Conservation (phyloP, 2,888 invertebrate species). For the Oligia latruncula region DNA sequence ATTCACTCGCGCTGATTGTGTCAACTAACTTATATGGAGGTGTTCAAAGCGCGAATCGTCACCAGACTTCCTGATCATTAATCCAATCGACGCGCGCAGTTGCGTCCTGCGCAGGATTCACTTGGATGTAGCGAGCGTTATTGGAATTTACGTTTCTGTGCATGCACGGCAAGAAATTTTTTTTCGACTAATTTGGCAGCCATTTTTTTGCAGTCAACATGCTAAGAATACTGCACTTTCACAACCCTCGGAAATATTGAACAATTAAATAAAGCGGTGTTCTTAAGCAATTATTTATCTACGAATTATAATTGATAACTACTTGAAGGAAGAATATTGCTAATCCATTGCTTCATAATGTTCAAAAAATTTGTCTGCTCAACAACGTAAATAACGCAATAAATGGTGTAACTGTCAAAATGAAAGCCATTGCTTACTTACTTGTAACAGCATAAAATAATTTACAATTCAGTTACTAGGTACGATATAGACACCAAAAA, state of each 20-base stretch:
- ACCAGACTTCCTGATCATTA: background rate
- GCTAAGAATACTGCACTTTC: conserved; percentile 10
- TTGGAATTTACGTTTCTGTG: background rate
- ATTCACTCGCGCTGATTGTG: too few relatives aligned
- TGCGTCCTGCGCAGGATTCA: background rate
- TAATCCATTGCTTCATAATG: background rate
- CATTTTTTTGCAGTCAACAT: conserved; percentile 2
- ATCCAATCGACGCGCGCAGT: background rate
- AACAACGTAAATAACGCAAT: background rate
- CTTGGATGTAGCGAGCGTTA: background rate
- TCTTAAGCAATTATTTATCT: conserved; percentile 26
- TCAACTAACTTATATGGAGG: background rate
- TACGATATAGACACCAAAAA: conserved; percentile 15
- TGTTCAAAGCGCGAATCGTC: background rate
- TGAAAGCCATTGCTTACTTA: background rate
- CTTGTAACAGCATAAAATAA: background rate
- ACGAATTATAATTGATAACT: background rate
- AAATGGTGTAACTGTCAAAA: background rate
- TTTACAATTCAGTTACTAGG: conserved; percentile 3
- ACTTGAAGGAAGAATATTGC: background rate
- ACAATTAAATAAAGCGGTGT: background rate
- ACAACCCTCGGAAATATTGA: conserved; percentile 9
- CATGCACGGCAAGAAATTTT: background rate
- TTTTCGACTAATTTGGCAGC: background rate
- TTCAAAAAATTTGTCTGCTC: background rate